Evolutionary conservation across 2,113 vertebrate species (phyloP).

Genomic region (Bagarius yarrelli): DNA sequence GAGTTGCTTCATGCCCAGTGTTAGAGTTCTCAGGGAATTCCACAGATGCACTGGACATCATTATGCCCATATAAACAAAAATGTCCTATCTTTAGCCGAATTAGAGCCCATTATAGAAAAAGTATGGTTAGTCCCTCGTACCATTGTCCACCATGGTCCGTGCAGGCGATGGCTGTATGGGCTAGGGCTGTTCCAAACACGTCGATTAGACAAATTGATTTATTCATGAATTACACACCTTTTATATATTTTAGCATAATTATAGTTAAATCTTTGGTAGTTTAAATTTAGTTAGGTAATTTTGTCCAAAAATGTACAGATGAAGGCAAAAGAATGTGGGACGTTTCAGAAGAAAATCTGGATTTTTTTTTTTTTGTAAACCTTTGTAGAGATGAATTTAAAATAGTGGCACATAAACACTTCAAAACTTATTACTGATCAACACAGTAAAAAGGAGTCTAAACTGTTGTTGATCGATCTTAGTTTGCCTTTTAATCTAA

Average conservation of each 20-base stretch:
- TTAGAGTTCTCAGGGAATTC: conserved; percentile 75
- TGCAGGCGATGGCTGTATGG: not conserved
- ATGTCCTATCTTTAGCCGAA: not conserved
- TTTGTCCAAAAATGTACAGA: not conserved
- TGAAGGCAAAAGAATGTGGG: not conserved
- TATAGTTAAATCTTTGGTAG: no score
- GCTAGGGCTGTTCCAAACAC: not conserved
- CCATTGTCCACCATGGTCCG: not conserved
- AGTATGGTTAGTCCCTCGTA: not conserved
- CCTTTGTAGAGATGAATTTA: not conserved
- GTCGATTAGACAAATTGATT: not conserved
- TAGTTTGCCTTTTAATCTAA: not conserved
- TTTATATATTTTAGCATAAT: not conserved
- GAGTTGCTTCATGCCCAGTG: conserved; percentile 60
- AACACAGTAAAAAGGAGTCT: not conserved
- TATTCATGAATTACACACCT: not conserved
- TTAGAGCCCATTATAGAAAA: not conserved
- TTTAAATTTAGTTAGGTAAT: not conserved
- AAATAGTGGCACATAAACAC: not conserved
- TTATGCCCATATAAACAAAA: conserved; percentile 31
- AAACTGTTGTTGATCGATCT: not conserved
- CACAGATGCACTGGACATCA: conserved; percentile 63
- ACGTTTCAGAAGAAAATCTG: not conserved
- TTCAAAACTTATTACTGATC: not conserved
- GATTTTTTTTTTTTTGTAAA: not conserved